A percentile compares a stretch with the other conserved stretches of the same genome.
Evolutionary conservation across 2,797 vertebrate genomes (phyloP).

Genomic region (Danio albolineatus): DNA sequence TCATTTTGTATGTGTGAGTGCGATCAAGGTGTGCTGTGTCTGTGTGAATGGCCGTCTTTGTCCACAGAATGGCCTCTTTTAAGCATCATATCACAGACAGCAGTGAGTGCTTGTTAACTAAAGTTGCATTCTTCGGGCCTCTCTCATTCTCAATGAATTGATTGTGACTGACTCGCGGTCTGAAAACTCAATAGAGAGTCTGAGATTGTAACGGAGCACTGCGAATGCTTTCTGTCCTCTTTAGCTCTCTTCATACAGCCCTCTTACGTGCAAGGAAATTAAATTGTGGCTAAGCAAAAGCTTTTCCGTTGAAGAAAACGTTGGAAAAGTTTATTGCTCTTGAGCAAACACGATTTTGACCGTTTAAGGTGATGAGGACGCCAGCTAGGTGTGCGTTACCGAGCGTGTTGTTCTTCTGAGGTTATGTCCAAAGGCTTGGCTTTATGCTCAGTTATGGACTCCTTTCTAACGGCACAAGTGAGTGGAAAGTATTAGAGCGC

Average conservation of each 20-base stretch:
- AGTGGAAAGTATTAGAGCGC: slow-evolving; percentile 30
- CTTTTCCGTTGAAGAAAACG: slow-evolving; percentile 29
- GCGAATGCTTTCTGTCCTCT: slow-evolving; percentile 34
- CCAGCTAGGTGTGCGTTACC: neutral
- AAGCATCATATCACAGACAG: slow-evolving; percentile 46
- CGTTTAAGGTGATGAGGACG: slow-evolving; percentile 28
- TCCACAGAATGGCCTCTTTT: slow-evolving; percentile 26
- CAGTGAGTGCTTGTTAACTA: slow-evolving; percentile 31
- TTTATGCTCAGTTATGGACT: slow-evolving; percentile 22
- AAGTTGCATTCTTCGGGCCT: slow-evolving; percentile 10
- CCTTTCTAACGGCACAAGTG: slow-evolving; percentile 11
- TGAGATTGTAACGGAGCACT: slow-evolving; percentile 31
- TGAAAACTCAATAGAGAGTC: slow-evolving; percentile 29
- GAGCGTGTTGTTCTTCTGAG: neutral
- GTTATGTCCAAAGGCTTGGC: slow-evolving; percentile 7
- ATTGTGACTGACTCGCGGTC: slow-evolving; percentile 44
- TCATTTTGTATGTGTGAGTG: slow-evolving; percentile 20
- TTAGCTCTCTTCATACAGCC: slow-evolving; percentile 11
- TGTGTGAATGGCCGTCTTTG: slow-evolving; percentile 27
- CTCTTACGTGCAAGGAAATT: slow-evolving; percentile 21
- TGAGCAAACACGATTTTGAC: slow-evolving; percentile 37
- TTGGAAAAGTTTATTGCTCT: slow-evolving; percentile 29
- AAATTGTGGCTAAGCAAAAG: slow-evolving; percentile 10
- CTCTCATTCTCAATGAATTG: slow-evolving; percentile 37
- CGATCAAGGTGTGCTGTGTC: slow-evolving; percentile 32